These are phyloP conservation scores for Siniperca chuatsi DNA, from an alignment of 2,113 vertebrate species.

Conservation along the genomic window DNA sequence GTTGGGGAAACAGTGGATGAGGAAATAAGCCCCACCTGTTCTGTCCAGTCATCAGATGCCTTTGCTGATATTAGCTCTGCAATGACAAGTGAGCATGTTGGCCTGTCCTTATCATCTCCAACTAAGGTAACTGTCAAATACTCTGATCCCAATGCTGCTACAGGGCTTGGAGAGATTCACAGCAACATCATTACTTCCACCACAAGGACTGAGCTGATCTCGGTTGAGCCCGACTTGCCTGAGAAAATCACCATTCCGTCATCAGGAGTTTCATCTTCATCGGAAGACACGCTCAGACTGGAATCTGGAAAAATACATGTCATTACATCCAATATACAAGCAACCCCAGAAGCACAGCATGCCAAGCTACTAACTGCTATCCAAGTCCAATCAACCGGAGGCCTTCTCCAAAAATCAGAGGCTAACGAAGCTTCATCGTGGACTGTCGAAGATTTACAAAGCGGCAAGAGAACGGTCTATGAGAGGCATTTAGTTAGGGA, in stretches of 20 bases:
- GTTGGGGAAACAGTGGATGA: conserved; percentile 62
- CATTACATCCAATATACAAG: conserved; percentile 80
- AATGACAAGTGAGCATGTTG: conserved; percentile 77
- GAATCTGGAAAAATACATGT: conserved; percentile 79
- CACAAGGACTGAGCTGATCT: conserved; percentile 78
- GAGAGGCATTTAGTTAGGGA: conserved; percentile 74
- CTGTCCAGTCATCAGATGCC: conserved; percentile 83
- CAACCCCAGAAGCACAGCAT: conserved; percentile 76
- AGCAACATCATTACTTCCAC: conserved; percentile 80
- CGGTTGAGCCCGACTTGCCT: conserved; percentile 78
- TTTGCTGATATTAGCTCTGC: conserved; percentile 85
- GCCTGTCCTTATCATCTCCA: conserved; percentile 72
- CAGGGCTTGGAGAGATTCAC: conserved; percentile 62
- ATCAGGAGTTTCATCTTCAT: conserved; percentile 79
- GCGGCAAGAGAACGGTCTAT: conserved; percentile 48
- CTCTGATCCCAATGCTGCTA: conserved; percentile 63
- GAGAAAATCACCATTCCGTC: conserved; percentile 83
- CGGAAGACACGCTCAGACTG: conserved; percentile 77
- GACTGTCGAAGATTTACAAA: conserved; percentile 60
- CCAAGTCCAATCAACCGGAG: conserved; percentile 53
- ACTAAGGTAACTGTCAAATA: conserved; percentile 84
- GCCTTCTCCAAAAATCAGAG: conserved; percentile 41
- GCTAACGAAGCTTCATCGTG: conserved; percentile 47
- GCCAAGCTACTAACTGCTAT: conserved; percentile 72
- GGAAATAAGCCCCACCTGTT: conserved; percentile 77